Evolutionary conservation across 2,113 vertebrate genomes (phyloP), one percentile per base, ranked within the genome.

Genomic region (Bos indicus): DNA sequence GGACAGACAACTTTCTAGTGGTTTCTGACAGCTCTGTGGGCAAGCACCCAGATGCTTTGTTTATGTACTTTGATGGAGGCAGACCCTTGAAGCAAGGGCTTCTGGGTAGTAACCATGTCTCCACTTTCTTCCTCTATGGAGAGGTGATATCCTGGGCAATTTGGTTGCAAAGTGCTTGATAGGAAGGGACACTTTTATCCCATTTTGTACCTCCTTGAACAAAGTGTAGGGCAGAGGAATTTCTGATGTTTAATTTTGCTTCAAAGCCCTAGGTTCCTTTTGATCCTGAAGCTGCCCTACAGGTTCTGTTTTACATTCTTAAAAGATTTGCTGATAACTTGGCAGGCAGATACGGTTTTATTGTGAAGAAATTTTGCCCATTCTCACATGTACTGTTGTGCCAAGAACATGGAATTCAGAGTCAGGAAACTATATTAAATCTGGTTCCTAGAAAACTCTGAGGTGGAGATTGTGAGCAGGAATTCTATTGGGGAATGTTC

Each of bases 211-310:
- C 46, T 82, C 43, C 16, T 96, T 81, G 28, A 21, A 90, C 19
- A 80, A 96, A 97, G 86, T 28, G 93, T 80, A 94, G 5, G 56
- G 54, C 10, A 93, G 95, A 96, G 57, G 91, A 33, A 94, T 93
- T 98, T 98, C 97, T 92, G 92, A 96, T 92, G 83, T 98, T 95
- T 98, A 14, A 98, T 98, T 98, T 98, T 98, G 98, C 88, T 97
- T 98, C 83, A 57, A 94, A 74, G 95, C 92, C 81, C 80, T 52
- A 28, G 95, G 86, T 98, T 98, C 97, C 94, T 95, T 95, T 95
- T 83, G 95, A 97, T 97, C 95, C 88, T 85, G 90, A 95, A 92
- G 90, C 92, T 95, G 83, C 84, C 92, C 51, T 40, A 60, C 40
- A 94, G 78, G 40, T 93, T 94, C 51, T 97, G 77, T 87, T 98